phyloP scores from a whole-genome alignment of 2,797 vertebrate species.

The Leucoraja ocellata region DNA sequence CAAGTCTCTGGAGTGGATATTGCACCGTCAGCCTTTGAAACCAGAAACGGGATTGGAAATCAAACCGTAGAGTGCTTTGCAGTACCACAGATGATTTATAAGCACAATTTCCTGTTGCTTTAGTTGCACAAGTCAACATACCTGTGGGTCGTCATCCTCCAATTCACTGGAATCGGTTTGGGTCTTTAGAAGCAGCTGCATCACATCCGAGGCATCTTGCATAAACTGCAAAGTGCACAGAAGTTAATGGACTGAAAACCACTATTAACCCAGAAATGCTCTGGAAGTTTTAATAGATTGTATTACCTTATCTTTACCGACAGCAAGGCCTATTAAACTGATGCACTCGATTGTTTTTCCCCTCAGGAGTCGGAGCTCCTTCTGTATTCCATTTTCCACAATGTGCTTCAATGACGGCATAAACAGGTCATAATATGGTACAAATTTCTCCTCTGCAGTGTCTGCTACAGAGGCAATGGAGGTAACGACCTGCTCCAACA shows the following conservation, averaged over 20 bases:
- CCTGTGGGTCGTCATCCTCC: slow-evolving; percentile 96
- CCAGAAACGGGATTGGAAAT: too few species aligned
- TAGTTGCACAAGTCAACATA: slow-evolving; percentile 41
- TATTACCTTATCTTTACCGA: slow-evolving; percentile 89
- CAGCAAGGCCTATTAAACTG: slow-evolving; percentile 93
- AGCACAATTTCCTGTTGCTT: too few species aligned
- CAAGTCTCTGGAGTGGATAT: too few species aligned
- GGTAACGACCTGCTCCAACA: slow-evolving; percentile 97
- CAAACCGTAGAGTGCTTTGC: too few species aligned
- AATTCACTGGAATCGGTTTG: slow-evolving; percentile 94
- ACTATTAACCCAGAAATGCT: background rate
- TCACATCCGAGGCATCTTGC: slow-evolving; percentile 95
- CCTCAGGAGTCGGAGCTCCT: slow-evolving; percentile 87
- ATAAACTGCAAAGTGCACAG: slow-evolving; percentile 71
- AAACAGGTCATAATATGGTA: slow-evolving; percentile 94
- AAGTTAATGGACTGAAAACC: background rate
- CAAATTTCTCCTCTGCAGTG: slow-evolving; percentile 95
- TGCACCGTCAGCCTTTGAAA: too few species aligned
- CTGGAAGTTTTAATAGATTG: background rate
- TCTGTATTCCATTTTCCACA: slow-evolving; percentile 92
- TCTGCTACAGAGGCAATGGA: slow-evolving; percentile 97
- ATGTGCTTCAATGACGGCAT: slow-evolving; percentile 97
- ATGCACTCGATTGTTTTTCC: slow-evolving; percentile 98
- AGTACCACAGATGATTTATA: background rate
- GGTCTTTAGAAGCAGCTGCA: slow-evolving; percentile 92